Percentiles rank a stretch among this genome's conserved stretches.
These are phyloP conservation scores for Psylliodes chrysocephalus DNA, from an alignment of 2,888 invertebrate species.

Conservation along the genomic window DNA sequence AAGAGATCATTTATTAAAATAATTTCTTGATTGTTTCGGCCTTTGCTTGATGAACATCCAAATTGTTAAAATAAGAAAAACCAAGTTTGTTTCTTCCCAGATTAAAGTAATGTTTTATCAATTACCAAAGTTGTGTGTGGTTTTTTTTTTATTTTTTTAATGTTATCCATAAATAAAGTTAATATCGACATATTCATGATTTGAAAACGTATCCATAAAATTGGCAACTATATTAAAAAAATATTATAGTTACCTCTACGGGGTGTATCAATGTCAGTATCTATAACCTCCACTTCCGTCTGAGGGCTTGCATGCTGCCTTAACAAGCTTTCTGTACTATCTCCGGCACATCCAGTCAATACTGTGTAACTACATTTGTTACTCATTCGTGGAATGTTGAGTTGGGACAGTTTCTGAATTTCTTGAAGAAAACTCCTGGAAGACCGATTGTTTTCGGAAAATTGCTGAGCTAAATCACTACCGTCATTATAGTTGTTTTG, in stretches of 20 bases:
- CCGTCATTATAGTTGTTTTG: conserved; percentile 64
- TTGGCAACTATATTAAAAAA: too few species aligned
- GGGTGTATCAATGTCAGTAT: conserved; percentile 57
- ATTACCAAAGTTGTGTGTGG: too few species aligned
- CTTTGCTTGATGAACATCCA: too few species aligned
- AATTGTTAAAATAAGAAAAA: too few species aligned
- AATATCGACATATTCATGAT: too few species aligned
- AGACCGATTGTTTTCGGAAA: conserved; percentile 53
- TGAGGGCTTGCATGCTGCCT: conserved; percentile 59
- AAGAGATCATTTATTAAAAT: too few species aligned
- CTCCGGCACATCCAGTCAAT: conserved; percentile 69
- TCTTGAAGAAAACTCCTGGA: conserved; percentile 65
- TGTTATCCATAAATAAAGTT: too few species aligned
- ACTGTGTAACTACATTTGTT: conserved; percentile 78
- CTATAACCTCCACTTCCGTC: conserved; percentile 46
- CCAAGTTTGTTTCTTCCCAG: too few species aligned
- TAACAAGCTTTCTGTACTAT: conserved; percentile 74
- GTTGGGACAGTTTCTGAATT: conserved; percentile 77
- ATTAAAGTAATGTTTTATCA: too few species aligned
- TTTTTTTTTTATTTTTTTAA: too few species aligned
- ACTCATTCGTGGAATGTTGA: conserved; percentile 74
- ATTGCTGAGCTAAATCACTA: conserved; percentile 55
- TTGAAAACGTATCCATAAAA: too few species aligned
- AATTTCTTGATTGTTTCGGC: too few species aligned
- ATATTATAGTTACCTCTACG: conserved; percentile 54